Evolutionary conservation across 2,888 invertebrate species (phyloP).

Genomic region (Epicampocera succincta): DNA sequence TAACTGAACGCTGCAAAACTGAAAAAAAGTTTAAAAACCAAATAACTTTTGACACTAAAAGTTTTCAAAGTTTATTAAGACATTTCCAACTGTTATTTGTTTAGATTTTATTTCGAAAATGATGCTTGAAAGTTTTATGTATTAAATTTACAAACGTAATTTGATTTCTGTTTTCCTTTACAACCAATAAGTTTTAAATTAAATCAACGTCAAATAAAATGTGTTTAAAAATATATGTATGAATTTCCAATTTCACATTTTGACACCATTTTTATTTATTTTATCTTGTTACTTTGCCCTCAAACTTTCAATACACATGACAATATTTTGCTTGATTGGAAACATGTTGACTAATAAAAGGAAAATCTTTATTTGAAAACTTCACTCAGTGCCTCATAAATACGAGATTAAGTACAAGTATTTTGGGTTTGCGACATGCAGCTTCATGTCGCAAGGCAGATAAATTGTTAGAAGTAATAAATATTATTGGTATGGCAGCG

Average conservation of each 20-base stretch:
- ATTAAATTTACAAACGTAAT: background rate
- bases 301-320: conserved; percentile 14
- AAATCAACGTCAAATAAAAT: background rate
- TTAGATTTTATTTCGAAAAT: no score
- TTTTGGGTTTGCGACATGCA: no score
- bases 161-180: background rate
- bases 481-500: no score
- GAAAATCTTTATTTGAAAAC: background rate
- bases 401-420: no score
- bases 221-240: background rate
- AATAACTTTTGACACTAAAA: background rate
- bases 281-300: conserved; percentile 18
- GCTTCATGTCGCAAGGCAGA: no score
- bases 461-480: no score
- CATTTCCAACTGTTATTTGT: no score
- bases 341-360: conserved; percentile 1
- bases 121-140: no score
- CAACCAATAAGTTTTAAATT: background rate
- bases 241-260: conserved; percentile 15
- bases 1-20: background rate
- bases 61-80: no score
- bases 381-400: background rate
- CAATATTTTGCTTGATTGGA: conserved; percentile 8
- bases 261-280: conserved; percentile 7
- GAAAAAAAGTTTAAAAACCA: background rate